phyloP scores from a whole-genome alignment of 2,888 invertebrate genomes.

The Drosophila basisetae region DNA sequence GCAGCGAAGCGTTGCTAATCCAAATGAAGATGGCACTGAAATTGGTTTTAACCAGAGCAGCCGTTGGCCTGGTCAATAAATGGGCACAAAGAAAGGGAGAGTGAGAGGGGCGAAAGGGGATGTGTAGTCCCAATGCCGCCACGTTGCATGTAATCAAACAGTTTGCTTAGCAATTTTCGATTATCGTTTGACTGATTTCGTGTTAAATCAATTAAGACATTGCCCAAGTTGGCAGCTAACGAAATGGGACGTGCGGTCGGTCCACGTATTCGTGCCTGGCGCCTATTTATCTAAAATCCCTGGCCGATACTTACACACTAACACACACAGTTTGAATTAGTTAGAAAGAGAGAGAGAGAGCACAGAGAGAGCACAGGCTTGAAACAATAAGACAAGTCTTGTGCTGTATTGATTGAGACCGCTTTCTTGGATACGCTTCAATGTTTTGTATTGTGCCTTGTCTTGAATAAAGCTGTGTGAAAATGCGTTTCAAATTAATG shows the following conservation, averaged over 20 bases:
- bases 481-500: conserved; percentile 56
- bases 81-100: conserved; percentile 11
- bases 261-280: conserved; percentile 58
- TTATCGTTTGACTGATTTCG: conserved; percentile 82
- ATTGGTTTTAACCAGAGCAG: conserved; percentile 18
- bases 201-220: conserved; percentile 81
- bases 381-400: conserved; percentile 47
- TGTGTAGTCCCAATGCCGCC: conserved; percentile 14
- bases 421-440: conserved; percentile 20
- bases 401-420: conserved; percentile 64
- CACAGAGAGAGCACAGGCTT: conserved; percentile 6
- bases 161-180: conserved; percentile 81
- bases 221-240: conserved; percentile 59
- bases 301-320: conserved; percentile 34
- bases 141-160: conserved; percentile 81
- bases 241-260: conserved; percentile 55
- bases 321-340: background rate
- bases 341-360: conserved; percentile 5
- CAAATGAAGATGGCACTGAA: conserved; percentile 47
- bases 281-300: conserved; percentile 76
- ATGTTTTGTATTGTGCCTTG: conserved; percentile 13
- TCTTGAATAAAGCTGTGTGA: conserved; percentile 58
- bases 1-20: conserved; percentile 64
- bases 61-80: conserved; percentile 43
- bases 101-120: background rate